Evolutionary conservation across 2,888 invertebrate genomes (phyloP).

Genomic region (Tuta absoluta): DNA sequence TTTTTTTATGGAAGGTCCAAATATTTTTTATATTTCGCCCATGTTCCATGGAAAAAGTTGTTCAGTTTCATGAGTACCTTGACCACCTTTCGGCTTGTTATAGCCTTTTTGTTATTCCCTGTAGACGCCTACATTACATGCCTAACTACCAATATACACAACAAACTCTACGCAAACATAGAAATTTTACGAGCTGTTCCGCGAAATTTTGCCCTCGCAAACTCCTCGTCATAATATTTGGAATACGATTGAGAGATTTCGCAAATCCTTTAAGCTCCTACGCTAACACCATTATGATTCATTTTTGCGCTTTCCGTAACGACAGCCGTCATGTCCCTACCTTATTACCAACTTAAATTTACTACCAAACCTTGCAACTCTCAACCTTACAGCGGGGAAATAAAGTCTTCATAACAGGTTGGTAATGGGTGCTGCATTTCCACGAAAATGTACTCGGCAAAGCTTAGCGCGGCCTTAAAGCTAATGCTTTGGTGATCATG

Average conservation of each 20-base stretch:
- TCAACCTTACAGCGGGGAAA: neutral
- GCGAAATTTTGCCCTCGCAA: neutral
- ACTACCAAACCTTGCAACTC: neutral
- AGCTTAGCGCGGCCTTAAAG: conserved; percentile 22
- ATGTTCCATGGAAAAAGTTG: no score
- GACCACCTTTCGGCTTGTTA: no score
- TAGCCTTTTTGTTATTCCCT: no score
- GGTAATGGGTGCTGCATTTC: conserved; percentile 11
- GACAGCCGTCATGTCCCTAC: conserved; percentile 34
- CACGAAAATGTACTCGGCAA: conserved; percentile 23
- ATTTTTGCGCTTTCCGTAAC: conserved; percentile 38
- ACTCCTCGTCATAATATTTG: conserved; percentile 9
- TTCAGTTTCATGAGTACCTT: no score
- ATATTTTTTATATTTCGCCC: no score
- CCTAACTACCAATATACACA: neutral
- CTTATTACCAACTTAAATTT: conserved; percentile 30
- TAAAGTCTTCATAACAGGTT: neutral
- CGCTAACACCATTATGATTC: conserved; percentile 35
- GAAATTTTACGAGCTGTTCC: neutral
- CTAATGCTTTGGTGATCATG: conserved; percentile 24
- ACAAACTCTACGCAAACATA: neutral
- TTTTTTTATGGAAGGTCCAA: no score
- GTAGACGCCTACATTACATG: neutral
- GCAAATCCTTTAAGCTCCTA: conserved; percentile 25
- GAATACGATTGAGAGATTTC: conserved; percentile 11